These are phyloP conservation scores for Agonopterix heracliana DNA, from an alignment of 2,888 invertebrate species.

Conservation along the genomic window DNA sequence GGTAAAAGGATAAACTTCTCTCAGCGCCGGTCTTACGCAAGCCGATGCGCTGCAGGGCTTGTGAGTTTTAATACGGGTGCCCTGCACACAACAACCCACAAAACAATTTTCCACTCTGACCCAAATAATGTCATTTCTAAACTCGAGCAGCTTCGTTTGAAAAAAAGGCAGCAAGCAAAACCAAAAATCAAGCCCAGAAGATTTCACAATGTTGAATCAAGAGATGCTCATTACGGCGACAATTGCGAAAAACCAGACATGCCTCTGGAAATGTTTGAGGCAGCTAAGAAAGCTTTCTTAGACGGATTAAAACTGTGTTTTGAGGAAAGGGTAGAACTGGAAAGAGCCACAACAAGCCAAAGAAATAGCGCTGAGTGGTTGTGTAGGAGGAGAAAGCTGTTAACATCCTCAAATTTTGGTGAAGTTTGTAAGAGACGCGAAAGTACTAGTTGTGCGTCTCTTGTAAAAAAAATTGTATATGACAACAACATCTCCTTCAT, in stretches of 20 bases:
- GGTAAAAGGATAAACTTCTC: conserved; percentile 29
- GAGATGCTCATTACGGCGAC: not conserved
- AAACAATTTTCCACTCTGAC: not conserved
- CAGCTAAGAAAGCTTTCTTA: not conserved
- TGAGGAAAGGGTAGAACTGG: not conserved
- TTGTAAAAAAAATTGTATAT: conserved; percentile 3
- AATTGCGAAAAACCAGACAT: not conserved
- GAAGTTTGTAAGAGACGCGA: conserved; percentile 1
- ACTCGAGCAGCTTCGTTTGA: not conserved
- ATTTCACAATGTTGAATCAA: not conserved
- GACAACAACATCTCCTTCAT: not conserved
- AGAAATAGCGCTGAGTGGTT: not conserved
- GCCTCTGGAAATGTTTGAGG: not conserved
- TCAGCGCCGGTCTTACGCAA: conserved; percentile 22
- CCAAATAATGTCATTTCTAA: not conserved
- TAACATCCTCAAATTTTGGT: conserved; percentile 8
- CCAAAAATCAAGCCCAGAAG: not conserved
- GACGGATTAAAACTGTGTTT: not conserved
- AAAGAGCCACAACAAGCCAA: not conserved
- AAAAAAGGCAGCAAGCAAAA: not conserved
- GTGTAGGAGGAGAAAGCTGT: not conserved
- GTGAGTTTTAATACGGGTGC: conserved; percentile 18
- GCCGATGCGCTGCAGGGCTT: conserved; percentile 23
- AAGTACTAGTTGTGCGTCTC: not conserved
- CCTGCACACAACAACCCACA: not conserved